Percentiles rank a stretch among this genome's conserved stretches.
phyloP scores from a whole-genome alignment of 1,140 invertebrate species.

The Oncopeltus fasciatus region DNA sequence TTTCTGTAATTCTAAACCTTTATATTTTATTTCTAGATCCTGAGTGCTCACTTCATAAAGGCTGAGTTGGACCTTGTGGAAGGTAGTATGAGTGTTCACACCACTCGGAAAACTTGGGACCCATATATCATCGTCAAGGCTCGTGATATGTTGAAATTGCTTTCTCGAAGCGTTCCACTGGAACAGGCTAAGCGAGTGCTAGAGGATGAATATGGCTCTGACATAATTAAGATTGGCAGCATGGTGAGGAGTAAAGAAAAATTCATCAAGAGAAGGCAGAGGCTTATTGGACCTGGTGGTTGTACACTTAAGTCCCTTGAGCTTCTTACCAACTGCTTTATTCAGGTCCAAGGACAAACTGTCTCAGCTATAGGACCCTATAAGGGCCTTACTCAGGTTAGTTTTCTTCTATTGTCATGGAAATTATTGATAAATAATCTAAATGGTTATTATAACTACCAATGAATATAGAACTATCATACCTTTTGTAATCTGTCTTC shows the following conservation, averaged over 20 bases:
- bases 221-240: constrained; percentile 94
- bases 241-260: constrained; percentile 84
- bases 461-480: too few relatives aligned
- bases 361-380: constrained; percentile 91
- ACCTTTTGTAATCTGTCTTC: too few relatives aligned
- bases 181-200: constrained; percentile 80
- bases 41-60: constrained; percentile 64
- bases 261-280: constrained; percentile 88
- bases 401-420: constrained; percentile 14
- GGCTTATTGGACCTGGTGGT: constrained; percentile 91
- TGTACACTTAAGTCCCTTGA: constrained; percentile 96
- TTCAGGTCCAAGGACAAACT: constrained; percentile 95
- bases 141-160: constrained; percentile 85
- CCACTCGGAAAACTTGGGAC: constrained; percentile 96
- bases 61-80: constrained; percentile 89
- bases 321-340: constrained; percentile 93
- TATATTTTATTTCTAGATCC: too few relatives aligned
- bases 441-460: too few relatives aligned
- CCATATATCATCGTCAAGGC: constrained; percentile 96
- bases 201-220: constrained; percentile 81
- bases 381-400: constrained; percentile 76
- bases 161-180: constrained; percentile 90
- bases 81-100: constrained; percentile 88
- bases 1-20: too few relatives aligned
- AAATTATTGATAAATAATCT: too few relatives aligned